A percentile compares a stretch with the other conserved stretches of the same genome.
Evolutionary conservation across 2,797 vertebrate species (phyloP).

Genomic region (Crossoptilon crossoptilon): DNA sequence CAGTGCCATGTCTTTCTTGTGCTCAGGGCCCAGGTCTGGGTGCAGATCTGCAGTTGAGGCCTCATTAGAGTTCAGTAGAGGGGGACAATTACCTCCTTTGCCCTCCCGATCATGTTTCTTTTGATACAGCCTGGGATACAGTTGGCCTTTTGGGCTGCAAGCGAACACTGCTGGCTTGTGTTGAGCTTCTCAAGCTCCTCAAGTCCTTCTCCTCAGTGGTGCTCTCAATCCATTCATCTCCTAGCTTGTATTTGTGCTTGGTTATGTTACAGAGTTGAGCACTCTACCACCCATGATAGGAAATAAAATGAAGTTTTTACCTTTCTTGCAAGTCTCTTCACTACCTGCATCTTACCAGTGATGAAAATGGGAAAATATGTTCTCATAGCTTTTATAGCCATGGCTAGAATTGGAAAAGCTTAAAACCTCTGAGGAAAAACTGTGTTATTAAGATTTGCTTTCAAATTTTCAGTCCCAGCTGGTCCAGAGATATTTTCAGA

Average conservation of each 20-base stretch:
- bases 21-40: neutral
- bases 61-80: neutral
- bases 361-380: neutral
- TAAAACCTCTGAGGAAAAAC: neutral
- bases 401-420: neutral
- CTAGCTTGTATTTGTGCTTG: neutral
- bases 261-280: neutral
- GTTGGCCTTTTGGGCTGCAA: neutral
- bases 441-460: neutral
- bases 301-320: neutral
- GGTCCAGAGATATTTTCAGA: neutral
- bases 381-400: neutral
- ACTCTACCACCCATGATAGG: neutral
- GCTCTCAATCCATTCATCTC: neutral
- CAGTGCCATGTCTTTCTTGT: neutral
- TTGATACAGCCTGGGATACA: neutral
- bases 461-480: neutral
- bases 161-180: neutral
- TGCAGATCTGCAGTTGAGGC: neutral
- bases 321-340: neutral
- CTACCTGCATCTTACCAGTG: neutral
- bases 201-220: neutral
- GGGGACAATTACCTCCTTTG: neutral
- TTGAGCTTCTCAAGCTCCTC: neutral
- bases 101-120: neutral